A percentile compares a stretch with the other conserved stretches of the same genome.
Conservation (phyloP, 2,113 vertebrate genomes). For the Gallinago paraguaiae region DNA sequence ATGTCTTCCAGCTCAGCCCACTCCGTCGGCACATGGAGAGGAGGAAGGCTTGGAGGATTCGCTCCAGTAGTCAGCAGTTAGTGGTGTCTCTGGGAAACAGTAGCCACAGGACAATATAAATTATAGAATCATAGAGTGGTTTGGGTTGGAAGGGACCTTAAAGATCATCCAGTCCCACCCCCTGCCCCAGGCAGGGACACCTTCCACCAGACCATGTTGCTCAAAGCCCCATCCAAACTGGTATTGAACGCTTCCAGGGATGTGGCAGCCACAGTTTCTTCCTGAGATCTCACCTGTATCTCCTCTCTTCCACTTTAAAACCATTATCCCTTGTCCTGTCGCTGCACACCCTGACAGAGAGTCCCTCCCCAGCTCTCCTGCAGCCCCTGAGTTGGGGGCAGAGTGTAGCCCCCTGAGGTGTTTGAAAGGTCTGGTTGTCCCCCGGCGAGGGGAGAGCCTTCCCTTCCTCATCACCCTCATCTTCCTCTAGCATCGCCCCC, state of each 20-base stretch:
- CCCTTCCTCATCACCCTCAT: background rate
- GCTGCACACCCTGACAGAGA: background rate
- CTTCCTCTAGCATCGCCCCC: background rate
- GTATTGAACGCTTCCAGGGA: background rate
- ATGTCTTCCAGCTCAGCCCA: background rate
- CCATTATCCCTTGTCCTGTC: background rate
- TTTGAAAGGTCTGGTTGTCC: background rate
- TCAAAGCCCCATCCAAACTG: background rate
- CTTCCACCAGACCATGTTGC: background rate
- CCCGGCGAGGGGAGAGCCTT: background rate
- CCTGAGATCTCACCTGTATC: background rate
- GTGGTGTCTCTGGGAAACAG: background rate
- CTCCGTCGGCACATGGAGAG: accelerated
- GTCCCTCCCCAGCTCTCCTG: background rate
- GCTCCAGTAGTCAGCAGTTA: background rate
- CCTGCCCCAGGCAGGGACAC: background rate
- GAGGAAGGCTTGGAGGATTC: background rate
- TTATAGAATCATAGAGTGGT: background rate
- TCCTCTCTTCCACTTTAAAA: background rate
- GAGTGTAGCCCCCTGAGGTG: no score
- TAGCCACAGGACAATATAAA: accelerated
- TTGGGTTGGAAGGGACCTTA: background rate
- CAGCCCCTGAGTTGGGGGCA: background rate
- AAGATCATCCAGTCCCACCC: background rate
- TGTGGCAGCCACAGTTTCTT: background rate